Conservation (phyloP, 2,113 vertebrate genomes). For the Pomatorhinus ruficollis region DNA sequence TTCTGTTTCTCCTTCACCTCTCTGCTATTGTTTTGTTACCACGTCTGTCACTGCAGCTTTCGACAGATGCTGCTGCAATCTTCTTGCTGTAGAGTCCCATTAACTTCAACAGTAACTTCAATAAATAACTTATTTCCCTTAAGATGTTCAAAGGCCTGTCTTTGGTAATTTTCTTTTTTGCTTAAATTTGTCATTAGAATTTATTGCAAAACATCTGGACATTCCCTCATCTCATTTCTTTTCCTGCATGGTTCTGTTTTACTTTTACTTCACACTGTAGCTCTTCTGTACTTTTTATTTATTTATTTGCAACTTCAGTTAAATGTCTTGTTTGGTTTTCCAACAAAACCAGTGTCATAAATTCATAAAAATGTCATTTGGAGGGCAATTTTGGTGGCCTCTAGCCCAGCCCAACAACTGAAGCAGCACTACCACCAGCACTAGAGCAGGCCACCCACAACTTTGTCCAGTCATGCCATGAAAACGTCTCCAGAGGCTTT, state of each 20-base stretch:
- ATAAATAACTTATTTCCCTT: constrained; percentile 16
- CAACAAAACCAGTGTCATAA: not conserved
- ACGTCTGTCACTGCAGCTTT: not conserved
- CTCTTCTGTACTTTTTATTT: not conserved
- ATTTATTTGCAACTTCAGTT: not conserved
- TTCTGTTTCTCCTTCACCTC: not conserved
- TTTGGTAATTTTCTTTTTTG: not conserved
- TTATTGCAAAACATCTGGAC: not conserved
- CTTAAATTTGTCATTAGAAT: not conserved
- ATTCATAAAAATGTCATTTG: not conserved
- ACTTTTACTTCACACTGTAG: not conserved
- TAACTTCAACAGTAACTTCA: constrained; percentile 4
- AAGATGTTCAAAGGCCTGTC: not conserved
- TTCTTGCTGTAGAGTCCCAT: not conserved
- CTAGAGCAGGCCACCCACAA: not conserved
- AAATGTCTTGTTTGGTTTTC: not conserved
- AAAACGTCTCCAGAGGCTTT: not conserved
- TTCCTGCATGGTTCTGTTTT: not conserved
- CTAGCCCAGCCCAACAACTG: not conserved
- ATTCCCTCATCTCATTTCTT: not conserved
- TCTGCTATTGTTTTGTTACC: not conserved
- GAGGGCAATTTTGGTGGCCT: not conserved
- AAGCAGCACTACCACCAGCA: not conserved
- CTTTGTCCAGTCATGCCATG: not conserved
- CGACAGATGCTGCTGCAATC: not conserved